phyloP scores from a whole-genome alignment of 2,797 vertebrate species.

The Thalassophryne amazonica region DNA sequence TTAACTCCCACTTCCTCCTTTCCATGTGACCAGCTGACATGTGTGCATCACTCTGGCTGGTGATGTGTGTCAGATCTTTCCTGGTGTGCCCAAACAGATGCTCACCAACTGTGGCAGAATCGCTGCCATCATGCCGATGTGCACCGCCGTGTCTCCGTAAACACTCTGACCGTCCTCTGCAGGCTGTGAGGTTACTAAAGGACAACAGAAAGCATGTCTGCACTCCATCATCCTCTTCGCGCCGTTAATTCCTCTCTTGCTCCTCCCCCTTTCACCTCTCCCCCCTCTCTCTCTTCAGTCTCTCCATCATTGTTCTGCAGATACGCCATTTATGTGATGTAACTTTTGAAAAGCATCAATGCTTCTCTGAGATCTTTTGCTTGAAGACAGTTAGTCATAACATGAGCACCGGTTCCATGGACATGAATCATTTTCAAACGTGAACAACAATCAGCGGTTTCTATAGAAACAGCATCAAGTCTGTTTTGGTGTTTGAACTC shows the following conservation, averaged over 20 bases:
- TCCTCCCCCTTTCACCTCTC: slow-evolving; percentile 25
- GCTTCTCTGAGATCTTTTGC: neutral
- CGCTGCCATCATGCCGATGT: no score
- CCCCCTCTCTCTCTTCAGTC: neutral
- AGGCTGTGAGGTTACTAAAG: no score
- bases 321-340: neutral
- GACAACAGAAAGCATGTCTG: no score
- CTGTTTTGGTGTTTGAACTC: no score
- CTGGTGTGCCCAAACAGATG: no score
- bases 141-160: no score
- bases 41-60: no score
- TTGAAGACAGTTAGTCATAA: neutral
- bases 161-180: no score
- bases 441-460: neutral
- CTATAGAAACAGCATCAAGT: neutral
- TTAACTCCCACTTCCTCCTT: no score
- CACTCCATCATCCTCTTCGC: slow-evolving; percentile 3
- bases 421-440: neutral
- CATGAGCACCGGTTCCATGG: neutral
- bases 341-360: neutral
- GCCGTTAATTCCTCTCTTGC: slow-evolving; percentile 6
- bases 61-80: no score
- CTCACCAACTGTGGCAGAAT: no score
- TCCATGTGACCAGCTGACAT: no score
- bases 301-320: slow-evolving; percentile 42